Evolutionary conservation across 2,113 vertebrate species (phyloP).

Genomic region (Todiramphus saurophagus): DNA sequence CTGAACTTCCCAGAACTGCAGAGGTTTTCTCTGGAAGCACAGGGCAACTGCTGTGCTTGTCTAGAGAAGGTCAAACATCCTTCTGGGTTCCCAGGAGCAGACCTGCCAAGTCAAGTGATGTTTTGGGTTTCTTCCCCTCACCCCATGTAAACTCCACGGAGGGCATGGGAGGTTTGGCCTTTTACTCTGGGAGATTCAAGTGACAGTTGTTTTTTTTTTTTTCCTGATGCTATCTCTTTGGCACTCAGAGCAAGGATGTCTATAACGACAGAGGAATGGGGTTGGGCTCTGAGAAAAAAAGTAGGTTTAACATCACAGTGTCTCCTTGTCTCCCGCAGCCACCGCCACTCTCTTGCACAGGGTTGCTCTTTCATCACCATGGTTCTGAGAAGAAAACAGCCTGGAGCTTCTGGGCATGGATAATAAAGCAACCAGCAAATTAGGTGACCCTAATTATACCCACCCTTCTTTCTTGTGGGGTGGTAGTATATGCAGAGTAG

Average conservation of each 20-base stretch:
- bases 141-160: background rate
- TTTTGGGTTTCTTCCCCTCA: background rate
- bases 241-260: background rate
- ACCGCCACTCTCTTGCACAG: background rate
- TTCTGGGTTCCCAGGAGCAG: background rate
- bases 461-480: background rate
- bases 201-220: background rate
- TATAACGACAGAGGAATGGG: conserved; percentile 16
- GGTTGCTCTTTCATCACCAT: background rate
- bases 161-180: background rate
- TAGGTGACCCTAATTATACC: background rate
- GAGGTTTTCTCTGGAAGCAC: background rate
- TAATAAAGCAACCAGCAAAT: background rate
- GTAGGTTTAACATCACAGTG: background rate
- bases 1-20: background rate
- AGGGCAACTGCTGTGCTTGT: rapidly evolving
- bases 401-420: background rate
- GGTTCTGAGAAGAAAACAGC: conserved; percentile 3
- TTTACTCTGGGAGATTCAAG: background rate
- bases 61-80: conserved; percentile 30
- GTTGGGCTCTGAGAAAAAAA: background rate
- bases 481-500: background rate
- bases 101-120: conserved; percentile 27
- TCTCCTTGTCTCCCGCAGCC: conserved; percentile 3
- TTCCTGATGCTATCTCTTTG: conserved; percentile 12